Evolutionary conservation across 2,113 vertebrate species (phyloP).

Genomic region (Lanius collurio): DNA sequence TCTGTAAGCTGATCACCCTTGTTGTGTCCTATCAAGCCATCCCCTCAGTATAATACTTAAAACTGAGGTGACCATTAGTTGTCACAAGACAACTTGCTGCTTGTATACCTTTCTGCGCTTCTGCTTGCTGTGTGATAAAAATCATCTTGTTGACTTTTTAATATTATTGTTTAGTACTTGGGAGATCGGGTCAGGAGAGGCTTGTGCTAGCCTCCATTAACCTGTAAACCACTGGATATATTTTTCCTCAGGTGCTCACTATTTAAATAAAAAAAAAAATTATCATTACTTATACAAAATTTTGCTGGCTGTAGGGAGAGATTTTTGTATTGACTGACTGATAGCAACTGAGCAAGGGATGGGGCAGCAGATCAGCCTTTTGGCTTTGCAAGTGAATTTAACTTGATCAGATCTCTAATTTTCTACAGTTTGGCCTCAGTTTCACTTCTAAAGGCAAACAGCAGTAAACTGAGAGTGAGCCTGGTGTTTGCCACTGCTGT

Average conservation of each 20-base stretch:
- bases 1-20: background rate
- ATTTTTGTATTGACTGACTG: background rate
- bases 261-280: background rate
- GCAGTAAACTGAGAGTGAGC: background rate
- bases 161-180: background rate
- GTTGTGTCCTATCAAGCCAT: accelerated
- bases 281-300: background rate
- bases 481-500: background rate
- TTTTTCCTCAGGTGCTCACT: accelerated
- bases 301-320: background rate
- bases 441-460: background rate
- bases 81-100: background rate
- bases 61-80: background rate
- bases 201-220: background rate
- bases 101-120: background rate
- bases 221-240: background rate
- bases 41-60: background rate
- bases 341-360: background rate
- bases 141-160: background rate
- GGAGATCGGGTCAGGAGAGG: background rate
- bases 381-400: background rate
- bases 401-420: background rate
- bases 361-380: background rate
- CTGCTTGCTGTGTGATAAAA: background rate
- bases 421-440: background rate